phyloP scores from a whole-genome alignment of 2,797 vertebrate species.

The Tragelaphus oryx region DNA sequence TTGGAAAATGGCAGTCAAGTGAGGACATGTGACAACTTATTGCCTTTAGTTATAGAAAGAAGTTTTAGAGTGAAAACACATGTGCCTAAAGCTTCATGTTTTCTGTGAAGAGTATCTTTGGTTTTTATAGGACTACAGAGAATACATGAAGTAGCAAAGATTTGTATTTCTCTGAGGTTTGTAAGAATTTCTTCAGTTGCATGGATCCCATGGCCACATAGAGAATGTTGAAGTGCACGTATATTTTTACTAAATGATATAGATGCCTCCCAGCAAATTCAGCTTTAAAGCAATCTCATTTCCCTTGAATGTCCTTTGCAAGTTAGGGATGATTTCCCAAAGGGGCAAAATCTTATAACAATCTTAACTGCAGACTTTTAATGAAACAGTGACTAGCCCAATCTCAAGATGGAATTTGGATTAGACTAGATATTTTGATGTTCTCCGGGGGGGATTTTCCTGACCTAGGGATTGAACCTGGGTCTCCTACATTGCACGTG shows the following conservation, averaged over 20 bases:
- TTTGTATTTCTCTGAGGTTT: conserved; percentile 53
- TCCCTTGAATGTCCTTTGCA: conserved; percentile 33
- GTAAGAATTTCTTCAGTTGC: conserved; percentile 35
- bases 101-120: conserved; percentile 29
- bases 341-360: conserved; percentile 14
- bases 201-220: background rate
- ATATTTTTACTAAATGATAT: conserved; percentile 35
- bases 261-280: conserved; percentile 35
- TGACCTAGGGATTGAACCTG: background rate
- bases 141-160: conserved; percentile 1
- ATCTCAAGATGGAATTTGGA: background rate
- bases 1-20: conserved; percentile 38
- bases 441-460: background rate
- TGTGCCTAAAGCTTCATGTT: conserved; percentile 1
- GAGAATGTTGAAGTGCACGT: background rate
- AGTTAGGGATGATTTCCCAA: conserved; percentile 48
- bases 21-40: conserved; percentile 26
- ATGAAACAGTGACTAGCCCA: background rate
- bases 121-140: conserved; percentile 40
- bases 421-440: background rate
- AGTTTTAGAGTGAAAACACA: conserved; percentile 44
- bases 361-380: background rate
- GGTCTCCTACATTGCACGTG: background rate
- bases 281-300: conserved; percentile 21
- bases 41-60: conserved; percentile 47